Evolutionary conservation across 2,113 vertebrate species (phyloP).

Genomic region (Apaloderma vittatum): DNA sequence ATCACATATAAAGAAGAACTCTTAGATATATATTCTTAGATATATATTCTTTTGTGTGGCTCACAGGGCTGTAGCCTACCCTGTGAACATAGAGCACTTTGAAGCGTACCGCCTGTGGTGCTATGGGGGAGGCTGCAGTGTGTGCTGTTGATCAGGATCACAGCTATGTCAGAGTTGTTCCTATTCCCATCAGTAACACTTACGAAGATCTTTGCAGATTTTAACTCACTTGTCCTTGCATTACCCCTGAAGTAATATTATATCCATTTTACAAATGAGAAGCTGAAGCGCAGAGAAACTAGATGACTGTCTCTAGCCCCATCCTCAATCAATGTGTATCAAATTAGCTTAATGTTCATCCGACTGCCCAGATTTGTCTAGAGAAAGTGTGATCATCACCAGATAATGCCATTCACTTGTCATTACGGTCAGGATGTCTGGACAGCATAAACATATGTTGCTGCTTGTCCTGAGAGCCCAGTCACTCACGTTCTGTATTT

Average conservation of each 20-base stretch:
- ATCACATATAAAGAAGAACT: background rate
- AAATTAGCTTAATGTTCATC: conserved; percentile 60
- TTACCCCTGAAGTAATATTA: conserved; percentile 45
- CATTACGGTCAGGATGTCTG: background rate
- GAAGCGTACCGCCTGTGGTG: background rate
- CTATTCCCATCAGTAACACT: background rate
- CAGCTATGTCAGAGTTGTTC: background rate
- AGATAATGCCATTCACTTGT: conserved; percentile 43
- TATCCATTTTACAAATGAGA: conserved; percentile 53
- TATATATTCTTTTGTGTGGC: background rate
- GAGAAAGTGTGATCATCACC: conserved; percentile 54
- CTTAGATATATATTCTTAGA: background rate
- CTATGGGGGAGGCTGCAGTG: background rate
- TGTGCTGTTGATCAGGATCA: background rate
- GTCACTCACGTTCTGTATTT: background rate
- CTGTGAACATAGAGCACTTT: background rate
- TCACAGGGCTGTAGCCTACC: fast-evolving
- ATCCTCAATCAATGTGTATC: conserved; percentile 62
- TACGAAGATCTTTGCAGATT: background rate
- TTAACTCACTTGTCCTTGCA: conserved; percentile 14
- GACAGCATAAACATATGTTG: background rate
- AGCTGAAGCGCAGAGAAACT: background rate
- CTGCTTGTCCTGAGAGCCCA: background rate
- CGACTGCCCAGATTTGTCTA: conserved; percentile 13
- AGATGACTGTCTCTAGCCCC: conserved; percentile 10